A percentile compares a stretch with the other conserved stretches of the same genome.
phyloP scores from a whole-genome alignment of 2,797 vertebrate species.

The Manis crassicaudata region DNA sequence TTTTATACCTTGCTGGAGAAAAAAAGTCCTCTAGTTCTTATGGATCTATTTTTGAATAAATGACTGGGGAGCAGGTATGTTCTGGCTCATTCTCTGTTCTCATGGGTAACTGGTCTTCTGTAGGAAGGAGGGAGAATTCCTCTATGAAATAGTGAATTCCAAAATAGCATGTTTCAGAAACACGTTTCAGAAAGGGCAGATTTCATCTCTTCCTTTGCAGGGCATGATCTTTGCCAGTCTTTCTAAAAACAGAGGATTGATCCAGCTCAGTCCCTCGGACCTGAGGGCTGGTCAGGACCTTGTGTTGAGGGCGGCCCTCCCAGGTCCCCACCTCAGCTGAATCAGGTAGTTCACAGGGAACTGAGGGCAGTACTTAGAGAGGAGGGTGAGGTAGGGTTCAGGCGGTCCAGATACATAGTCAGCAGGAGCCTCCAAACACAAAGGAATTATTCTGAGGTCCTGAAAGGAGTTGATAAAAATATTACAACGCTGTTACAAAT shows the following conservation, averaged over 20 bases:
- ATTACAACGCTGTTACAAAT: neutral
- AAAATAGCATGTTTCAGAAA: neutral
- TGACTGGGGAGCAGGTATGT: neutral
- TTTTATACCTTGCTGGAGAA: conserved; percentile 41
- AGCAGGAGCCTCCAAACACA: neutral
- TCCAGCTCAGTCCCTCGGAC: neutral
- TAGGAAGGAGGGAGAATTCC: neutral
- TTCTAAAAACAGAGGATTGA: conserved; percentile 3
- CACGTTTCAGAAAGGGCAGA: conserved; percentile 8
- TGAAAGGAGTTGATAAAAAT: neutral
- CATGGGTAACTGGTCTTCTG: neutral
- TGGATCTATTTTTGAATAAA: conserved; percentile 35
- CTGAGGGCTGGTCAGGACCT: neutral
- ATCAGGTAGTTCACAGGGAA: neutral
- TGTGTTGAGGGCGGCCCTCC: neutral
- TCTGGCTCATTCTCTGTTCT: neutral
- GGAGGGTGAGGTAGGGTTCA: neutral
- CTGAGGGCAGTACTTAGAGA: neutral
- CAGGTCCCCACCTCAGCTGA: neutral
- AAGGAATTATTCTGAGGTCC: neutral
- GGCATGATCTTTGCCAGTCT: neutral
- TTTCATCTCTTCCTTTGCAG: neutral
- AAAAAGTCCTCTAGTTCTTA: neutral
- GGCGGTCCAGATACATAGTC: neutral
- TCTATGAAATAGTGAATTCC: neutral